Evolutionary conservation across 2,797 vertebrate genomes (phyloP), one percentile per base, ranked within the genome.

Genomic region (Adelosebastes latens): DNA sequence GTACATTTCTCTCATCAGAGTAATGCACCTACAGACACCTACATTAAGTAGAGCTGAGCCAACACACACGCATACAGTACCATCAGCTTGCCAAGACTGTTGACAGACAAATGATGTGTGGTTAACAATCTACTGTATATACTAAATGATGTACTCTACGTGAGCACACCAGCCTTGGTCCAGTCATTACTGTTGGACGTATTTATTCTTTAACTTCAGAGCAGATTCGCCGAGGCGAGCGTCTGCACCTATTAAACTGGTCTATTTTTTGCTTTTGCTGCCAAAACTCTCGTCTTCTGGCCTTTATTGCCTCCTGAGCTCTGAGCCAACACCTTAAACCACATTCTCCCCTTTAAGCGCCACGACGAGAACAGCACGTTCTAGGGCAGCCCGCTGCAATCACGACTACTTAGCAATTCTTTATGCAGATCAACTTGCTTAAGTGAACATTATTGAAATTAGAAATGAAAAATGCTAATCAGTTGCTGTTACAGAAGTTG

Each of bases 191-290:
- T 31, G 55, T 29, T 74, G 77, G 58, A 32, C 18, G 29, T 80
- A 75, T 86, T 82, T 79, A 77, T 82, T 80, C 74, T 76, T 82
- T 72, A 88, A 73, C 69, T 66, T 89, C 34, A 49, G 58, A 65
- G 78, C 77, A 83, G 79, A 87, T 89, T 89, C 85, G 4, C 36
- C 8, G n/a, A 62, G 62, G 36, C 61, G 34, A 56, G 69, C 42
- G 12, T 74, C 68, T 78, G 82, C 63, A 72, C 83, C 63, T 60
- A 81, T 88, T 87, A 81, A 86, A 86, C 64, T 70, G 75, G 52
- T 89, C 79, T 27, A 3, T 55, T 79, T 2, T 52, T 1, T 69
- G 42, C 59, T 81, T 87, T 83, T 80, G 73, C 83, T 82, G 90
- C 85, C 86, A 89, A 77, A 83, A 75, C 66, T 62, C 67, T 80